phyloP scores from a whole-genome alignment of 2,797 vertebrate genomes.

The Gila robusta region DNA sequence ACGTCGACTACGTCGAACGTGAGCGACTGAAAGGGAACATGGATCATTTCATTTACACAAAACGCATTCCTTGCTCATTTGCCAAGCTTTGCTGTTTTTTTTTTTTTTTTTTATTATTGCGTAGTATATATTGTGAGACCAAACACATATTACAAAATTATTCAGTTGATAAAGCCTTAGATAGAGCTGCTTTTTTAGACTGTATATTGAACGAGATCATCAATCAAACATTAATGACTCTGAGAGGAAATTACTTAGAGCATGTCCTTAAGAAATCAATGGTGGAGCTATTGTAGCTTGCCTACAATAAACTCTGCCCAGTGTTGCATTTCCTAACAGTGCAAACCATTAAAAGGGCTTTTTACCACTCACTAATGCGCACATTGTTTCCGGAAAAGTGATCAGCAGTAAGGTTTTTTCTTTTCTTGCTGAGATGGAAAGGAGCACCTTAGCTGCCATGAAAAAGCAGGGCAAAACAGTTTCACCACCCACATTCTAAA shows the following conservation, averaged over 20 bases:
- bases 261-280: constrained; percentile 68
- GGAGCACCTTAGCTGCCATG: constrained; percentile 44
- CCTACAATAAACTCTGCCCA: constrained; percentile 56
- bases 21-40: not conserved
- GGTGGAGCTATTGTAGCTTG: constrained; percentile 47
- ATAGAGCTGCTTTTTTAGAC: constrained; percentile 48
- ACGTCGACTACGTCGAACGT: too few relatives aligned
- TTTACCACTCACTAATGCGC: constrained; percentile 64
- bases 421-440: constrained; percentile 54
- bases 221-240: constrained; percentile 71
- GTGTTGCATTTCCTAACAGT: constrained; percentile 63
- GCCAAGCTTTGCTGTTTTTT: not conserved
- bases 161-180: constrained; percentile 24
- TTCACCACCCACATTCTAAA: constrained; percentile 63
- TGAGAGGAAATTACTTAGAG: constrained; percentile 64
- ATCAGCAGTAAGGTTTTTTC: constrained; percentile 64
- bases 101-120: not conserved
- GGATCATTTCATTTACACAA: constrained; percentile 19
- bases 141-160: constrained; percentile 9
- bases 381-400: constrained; percentile 64
- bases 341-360: constrained; percentile 63
- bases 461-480: constrained; percentile 60
- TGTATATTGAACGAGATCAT: constrained; percentile 54
- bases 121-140: constrained; percentile 13
- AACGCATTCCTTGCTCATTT: constrained; percentile 14